These are phyloP conservation scores for Thryonomys swinderianus DNA, from an alignment of 2,113 vertebrate genomes.

Conservation along the genomic window DNA sequence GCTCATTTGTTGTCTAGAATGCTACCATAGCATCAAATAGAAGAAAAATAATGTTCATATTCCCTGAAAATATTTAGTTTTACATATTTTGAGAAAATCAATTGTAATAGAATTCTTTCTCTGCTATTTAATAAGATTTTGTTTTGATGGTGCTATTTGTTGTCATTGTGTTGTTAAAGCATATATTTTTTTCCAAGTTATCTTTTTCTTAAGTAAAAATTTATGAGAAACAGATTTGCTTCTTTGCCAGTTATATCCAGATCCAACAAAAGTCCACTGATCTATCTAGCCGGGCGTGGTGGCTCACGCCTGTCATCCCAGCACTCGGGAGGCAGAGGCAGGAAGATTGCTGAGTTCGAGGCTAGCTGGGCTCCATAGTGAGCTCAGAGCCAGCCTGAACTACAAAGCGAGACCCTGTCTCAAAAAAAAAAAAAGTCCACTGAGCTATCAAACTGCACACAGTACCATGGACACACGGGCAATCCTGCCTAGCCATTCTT, in stretches of 20 bases:
- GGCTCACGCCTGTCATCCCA: too few relatives aligned
- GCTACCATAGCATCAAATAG: background rate
- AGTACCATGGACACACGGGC: background rate
- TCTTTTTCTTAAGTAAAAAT: slow-evolving; percentile 50
- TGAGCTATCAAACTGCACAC: background rate
- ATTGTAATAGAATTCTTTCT: slow-evolving; percentile 13
- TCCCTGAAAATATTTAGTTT: slow-evolving; percentile 10
- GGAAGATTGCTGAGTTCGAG: too few relatives aligned
- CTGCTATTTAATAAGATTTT: background rate
- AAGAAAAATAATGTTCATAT: slow-evolving; percentile 24
- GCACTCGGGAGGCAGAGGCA: too few relatives aligned
- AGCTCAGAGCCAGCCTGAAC: too few relatives aligned
- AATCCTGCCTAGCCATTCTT: background rate
- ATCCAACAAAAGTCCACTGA: background rate
- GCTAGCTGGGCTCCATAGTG: too few relatives aligned
- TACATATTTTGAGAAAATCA: background rate
- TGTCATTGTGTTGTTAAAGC: background rate
- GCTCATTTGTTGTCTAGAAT: slow-evolving; percentile 3
- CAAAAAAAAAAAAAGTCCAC: background rate
- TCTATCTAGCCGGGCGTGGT: too few relatives aligned
- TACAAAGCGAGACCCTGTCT: too few relatives aligned
- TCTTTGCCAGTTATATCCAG: background rate
- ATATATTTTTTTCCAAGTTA: background rate
- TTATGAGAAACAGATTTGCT: background rate
- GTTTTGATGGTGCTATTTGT: slow-evolving; percentile 5